Evolutionary conservation across 2,888 invertebrate genomes (phyloP).

Genomic region (Eupithecia dodoneata): DNA sequence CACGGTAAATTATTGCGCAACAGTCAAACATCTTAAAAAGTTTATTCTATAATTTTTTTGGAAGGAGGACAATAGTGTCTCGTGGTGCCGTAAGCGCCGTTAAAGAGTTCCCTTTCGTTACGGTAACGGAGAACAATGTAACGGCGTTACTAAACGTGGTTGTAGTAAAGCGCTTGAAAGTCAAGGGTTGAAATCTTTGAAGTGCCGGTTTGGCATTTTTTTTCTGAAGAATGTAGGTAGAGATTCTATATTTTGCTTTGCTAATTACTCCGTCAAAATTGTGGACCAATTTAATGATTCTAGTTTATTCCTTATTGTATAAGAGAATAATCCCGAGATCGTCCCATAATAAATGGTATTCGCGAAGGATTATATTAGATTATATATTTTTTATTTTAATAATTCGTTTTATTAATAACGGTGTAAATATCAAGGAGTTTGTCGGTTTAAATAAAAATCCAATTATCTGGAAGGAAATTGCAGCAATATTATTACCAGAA

Average conservation of each 20-base stretch:
- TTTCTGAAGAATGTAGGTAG: not conserved
- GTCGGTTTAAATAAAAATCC: too few relatives aligned
- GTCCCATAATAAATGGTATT: not conserved
- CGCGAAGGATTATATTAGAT: too few relatives aligned
- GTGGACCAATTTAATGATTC: not conserved
- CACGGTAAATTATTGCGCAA: slow-evolving; percentile 60
- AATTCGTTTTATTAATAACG: not conserved
- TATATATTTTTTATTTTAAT: too few relatives aligned
- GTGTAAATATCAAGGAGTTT: too few relatives aligned
- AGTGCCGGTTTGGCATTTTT: not conserved
- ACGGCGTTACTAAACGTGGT: slow-evolving; percentile 1
- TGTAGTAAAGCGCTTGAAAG: slow-evolving; percentile 10
- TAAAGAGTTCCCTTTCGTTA: slow-evolving; percentile 24
- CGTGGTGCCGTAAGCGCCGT: slow-evolving; percentile 14
- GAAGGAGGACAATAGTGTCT: slow-evolving; percentile 18
- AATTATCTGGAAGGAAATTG: too few relatives aligned
- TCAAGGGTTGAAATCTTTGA: slow-evolving; percentile 14
- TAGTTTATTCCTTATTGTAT: too few relatives aligned
- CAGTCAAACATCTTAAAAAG: slow-evolving; percentile 40
- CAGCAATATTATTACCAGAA: too few relatives aligned
- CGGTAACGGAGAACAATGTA: slow-evolving; percentile 23
- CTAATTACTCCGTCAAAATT: not conserved
- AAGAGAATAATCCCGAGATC: not conserved
- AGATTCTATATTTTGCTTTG: not conserved
- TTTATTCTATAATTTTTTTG: slow-evolving; percentile 35